Percentiles rank a stretch among this genome's conserved stretches.
phyloP scores from a whole-genome alignment of 2,113 vertebrate genomes.

The Eublepharis macularius region DNA sequence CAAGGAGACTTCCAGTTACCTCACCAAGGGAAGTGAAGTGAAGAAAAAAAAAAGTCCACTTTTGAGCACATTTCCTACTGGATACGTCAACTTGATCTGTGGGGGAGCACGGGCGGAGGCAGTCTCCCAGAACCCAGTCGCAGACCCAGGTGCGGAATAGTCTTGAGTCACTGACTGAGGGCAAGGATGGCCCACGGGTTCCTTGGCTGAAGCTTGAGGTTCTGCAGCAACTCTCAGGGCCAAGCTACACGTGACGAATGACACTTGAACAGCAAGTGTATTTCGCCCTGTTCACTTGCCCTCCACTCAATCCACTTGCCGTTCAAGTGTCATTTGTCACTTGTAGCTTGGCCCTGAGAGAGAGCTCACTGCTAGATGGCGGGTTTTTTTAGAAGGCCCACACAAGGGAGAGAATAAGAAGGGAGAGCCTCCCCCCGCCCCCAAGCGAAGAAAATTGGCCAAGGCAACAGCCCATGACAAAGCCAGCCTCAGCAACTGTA shows the following conservation, averaged over 20 bases:
- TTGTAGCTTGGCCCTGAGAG: no score
- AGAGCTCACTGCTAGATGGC: conserved; percentile 4
- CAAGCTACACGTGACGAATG: no score
- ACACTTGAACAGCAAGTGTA: no score
- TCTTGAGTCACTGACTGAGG: no score
- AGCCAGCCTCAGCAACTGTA: conserved; percentile 74
- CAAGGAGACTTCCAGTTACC: background rate
- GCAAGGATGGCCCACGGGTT: no score
- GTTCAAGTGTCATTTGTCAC: no score
- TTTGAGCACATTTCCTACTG: conserved; percentile 41
- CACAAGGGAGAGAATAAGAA: background rate
- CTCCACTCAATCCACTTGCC: no score
- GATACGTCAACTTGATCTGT: background rate
- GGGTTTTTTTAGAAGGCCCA: background rate
- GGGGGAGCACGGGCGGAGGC: conserved; percentile 12
- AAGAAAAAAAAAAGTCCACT: conserved; percentile 2
- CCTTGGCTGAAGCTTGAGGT: background rate
- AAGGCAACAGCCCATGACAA: conserved; percentile 79
- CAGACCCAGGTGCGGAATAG: conserved; percentile 35
- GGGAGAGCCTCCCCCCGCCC: no score
- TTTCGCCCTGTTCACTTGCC: no score
- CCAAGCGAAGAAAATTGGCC: conserved; percentile 63
- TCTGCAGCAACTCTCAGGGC: background rate
- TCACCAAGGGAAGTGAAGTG: background rate
- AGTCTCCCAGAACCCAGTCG: conserved; percentile 61